phyloP scores from a whole-genome alignment of 64 coral and sea anemone genomes.

The Stylophora pistillata region DNA sequence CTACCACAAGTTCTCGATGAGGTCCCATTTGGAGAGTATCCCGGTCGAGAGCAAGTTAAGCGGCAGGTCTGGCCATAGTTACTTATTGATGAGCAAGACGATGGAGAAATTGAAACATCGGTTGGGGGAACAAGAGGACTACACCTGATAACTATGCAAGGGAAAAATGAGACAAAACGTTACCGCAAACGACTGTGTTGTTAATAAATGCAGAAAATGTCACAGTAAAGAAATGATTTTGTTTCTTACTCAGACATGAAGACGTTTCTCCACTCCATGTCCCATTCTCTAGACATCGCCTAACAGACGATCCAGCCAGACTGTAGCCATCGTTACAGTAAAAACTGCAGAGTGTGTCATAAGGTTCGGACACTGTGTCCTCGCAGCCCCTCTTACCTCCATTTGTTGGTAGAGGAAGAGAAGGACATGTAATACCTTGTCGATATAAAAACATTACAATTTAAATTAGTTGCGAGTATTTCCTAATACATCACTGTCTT shows the following conservation, averaged over 20 bases:
- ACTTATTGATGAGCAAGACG: neutral
- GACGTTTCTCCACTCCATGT: slow-evolving; percentile 35
- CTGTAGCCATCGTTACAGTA: slow-evolving; percentile 31
- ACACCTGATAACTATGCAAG: slow-evolving; percentile 16
- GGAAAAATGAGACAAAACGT: neutral
- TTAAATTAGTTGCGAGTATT: too few species aligned
- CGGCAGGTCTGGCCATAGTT: neutral
- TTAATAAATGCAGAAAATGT: too few species aligned
- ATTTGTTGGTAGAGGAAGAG: slow-evolving; percentile 10
- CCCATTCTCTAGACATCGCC: slow-evolving; percentile 31
- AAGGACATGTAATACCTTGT: slow-evolving; percentile 30
- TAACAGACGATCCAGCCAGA: slow-evolving; percentile 3
- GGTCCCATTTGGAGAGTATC: slow-evolving; percentile 24
- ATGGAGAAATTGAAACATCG: neutral
- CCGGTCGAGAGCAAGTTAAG: slow-evolving; percentile 13
- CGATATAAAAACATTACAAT: neutral
- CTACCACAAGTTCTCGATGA: slow-evolving; percentile 7
- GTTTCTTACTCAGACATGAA: slow-evolving; percentile 25
- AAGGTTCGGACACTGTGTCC: neutral
- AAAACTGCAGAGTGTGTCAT: slow-evolving; percentile 31
- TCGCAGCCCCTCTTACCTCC: slow-evolving; percentile 2
- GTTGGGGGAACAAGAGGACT: neutral
- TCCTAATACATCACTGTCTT: too few species aligned
- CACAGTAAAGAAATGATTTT: neutral
- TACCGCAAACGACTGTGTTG: neutral